Conservation (phyloP, 1,140 invertebrate species). For the Leptoteleia sp. region DNA sequence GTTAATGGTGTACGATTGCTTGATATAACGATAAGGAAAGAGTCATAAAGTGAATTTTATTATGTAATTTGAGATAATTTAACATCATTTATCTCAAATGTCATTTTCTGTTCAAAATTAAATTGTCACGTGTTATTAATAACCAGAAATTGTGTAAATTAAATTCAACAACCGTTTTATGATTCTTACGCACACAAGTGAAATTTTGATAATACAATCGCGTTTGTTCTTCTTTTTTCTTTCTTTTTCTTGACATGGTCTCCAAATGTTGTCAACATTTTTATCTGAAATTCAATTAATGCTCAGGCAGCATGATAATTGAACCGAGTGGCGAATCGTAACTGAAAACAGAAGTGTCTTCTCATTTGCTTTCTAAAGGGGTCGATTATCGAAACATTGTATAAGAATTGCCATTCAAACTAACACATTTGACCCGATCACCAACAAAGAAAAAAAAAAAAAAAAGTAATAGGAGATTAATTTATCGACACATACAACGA, state of each 20-base stretch:
- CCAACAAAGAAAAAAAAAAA: constrained; percentile 34
- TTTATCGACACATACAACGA: constrained; percentile 71
- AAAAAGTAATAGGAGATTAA: constrained; percentile 64
- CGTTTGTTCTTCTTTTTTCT: constrained; percentile 28
- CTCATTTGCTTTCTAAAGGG: constrained; percentile 55
- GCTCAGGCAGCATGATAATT: constrained; percentile 25
- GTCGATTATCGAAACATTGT: constrained; percentile 74
- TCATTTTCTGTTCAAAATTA: neutral
- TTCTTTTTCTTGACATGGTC: no score
- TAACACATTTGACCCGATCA: constrained; percentile 48
- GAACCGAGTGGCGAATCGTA: constrained; percentile 25
- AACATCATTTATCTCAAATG: constrained; percentile 17
- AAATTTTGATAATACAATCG: constrained; percentile 32
- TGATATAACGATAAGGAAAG: no score
- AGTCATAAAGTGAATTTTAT: no score
- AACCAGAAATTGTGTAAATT: constrained; percentile 31
- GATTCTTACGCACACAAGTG: constrained; percentile 9
- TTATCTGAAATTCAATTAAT: constrained; percentile 54
- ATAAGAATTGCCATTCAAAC: constrained; percentile 67
- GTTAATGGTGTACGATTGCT: no score
- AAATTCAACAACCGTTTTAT: constrained; percentile 25
- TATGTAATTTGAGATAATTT: constrained; percentile 25
- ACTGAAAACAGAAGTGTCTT: constrained; percentile 35
- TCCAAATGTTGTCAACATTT: constrained; percentile 53
- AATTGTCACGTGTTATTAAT: constrained; percentile 29